phyloP scores from a whole-genome alignment of 2,113 vertebrate species.

The Ibidorhyncha struthersii region DNA sequence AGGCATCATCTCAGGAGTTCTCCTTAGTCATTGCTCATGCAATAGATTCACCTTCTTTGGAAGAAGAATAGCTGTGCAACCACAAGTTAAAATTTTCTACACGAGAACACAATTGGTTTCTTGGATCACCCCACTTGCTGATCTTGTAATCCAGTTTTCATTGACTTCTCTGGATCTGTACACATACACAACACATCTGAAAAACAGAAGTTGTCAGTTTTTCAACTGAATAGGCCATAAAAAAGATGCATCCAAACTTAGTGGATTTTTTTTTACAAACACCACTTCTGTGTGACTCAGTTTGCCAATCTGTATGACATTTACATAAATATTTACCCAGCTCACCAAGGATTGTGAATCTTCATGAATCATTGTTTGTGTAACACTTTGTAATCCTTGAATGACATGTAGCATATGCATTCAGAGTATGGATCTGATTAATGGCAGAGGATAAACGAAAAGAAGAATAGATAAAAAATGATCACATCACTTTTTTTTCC shows the following conservation, averaged over 20 bases:
- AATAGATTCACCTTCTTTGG: background rate
- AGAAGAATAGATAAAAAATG: background rate
- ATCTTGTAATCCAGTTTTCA: background rate
- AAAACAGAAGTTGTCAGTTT: background rate
- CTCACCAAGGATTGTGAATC: background rate
- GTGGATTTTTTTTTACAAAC: background rate
- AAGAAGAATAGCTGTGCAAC: background rate
- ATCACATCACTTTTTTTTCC: background rate
- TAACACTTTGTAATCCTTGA: background rate
- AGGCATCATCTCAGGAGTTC: background rate
- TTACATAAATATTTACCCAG: conserved; percentile 30
- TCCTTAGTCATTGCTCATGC: background rate
- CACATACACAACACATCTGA: background rate
- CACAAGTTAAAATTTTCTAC: background rate
- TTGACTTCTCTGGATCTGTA: background rate
- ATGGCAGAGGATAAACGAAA: background rate
- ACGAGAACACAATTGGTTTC: background rate
- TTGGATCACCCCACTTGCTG: background rate
- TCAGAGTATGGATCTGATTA: background rate
- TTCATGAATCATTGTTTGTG: conserved; percentile 31
- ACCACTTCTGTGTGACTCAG: background rate
- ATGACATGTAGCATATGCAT: background rate
- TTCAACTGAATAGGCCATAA: background rate
- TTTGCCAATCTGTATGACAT: conserved; percentile 4
- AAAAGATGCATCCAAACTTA: background rate